Conservation (phyloP, 2,113 vertebrate genomes). For the Notothenia rossii region DNA sequence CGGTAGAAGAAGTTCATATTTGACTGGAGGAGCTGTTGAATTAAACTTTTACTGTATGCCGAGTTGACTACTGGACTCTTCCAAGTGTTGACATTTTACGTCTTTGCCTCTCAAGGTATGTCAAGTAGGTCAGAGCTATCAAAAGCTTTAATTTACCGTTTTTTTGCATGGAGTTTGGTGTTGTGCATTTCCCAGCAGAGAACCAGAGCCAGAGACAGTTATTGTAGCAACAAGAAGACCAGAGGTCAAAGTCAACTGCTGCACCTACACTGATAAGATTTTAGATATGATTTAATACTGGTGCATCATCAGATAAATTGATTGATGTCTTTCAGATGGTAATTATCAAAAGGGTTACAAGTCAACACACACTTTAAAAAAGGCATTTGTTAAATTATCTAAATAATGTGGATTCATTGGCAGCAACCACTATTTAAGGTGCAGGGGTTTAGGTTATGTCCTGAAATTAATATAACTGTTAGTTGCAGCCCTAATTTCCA, state of each 20-base stretch:
- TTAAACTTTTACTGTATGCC: background rate
- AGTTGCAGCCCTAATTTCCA: too few relatives aligned
- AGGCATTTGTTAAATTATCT: too few relatives aligned
- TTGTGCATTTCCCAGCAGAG: background rate
- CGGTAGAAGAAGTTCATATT: background rate
- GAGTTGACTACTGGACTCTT: background rate
- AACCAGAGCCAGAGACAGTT: background rate
- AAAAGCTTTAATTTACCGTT: background rate
- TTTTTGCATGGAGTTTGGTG: background rate
- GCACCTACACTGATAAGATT: conserved; percentile 39
- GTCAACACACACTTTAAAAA: too few relatives aligned
- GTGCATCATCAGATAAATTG: background rate
- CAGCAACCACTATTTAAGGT: too few relatives aligned
- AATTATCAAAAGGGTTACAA: background rate
- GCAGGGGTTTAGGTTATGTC: too few relatives aligned
- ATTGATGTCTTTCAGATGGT: background rate
- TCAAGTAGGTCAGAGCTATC: background rate
- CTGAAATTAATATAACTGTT: too few relatives aligned
- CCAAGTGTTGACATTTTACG: rapidly evolving
- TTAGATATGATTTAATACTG: background rate
- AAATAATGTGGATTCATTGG: too few relatives aligned
- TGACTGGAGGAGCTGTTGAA: rapidly evolving
- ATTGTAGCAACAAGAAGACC: background rate
- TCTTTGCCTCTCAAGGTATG: background rate
- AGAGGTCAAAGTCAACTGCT: conserved; percentile 65